A percentile compares a stretch with the other conserved stretches of the same genome.
Conservation (phyloP, 53 echinoderm and acorn worm genomes). For the Luidia sarsii region DNA sequence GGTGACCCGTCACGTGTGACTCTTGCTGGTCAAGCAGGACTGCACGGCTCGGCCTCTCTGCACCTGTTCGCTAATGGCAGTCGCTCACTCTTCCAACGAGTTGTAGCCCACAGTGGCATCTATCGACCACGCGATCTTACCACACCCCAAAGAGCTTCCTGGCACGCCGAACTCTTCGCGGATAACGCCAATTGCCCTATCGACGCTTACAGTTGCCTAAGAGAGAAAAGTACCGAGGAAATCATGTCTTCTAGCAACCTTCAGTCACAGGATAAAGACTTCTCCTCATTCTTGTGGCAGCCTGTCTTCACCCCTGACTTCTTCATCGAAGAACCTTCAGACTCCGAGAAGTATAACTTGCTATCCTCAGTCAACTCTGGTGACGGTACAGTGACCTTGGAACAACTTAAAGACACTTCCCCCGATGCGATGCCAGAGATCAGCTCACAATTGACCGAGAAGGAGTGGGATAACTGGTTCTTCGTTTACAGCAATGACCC, state of each 20-base stretch:
- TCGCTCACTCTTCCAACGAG: conserved; percentile 67
- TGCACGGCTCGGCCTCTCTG: conserved; percentile 56
- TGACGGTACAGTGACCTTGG: conserved; percentile 5
- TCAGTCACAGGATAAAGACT: background rate
- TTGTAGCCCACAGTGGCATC: conserved; percentile 48
- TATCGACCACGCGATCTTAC: background rate
- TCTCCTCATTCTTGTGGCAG: background rate
- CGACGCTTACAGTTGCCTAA: background rate
- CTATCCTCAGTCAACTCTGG: background rate
- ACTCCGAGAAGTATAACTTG: background rate
- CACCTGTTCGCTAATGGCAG: conserved; percentile 55
- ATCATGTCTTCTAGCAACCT: background rate
- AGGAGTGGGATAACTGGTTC: background rate
- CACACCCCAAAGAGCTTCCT: background rate
- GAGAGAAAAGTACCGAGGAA: background rate
- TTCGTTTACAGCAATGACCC: background rate
- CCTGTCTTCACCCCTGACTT: conserved; percentile 1
- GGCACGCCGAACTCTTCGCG: background rate
- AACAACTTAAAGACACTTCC: background rate
- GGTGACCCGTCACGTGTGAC: conserved; percentile 75
- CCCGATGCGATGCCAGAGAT: background rate
- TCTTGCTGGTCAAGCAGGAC: conserved; percentile 74
- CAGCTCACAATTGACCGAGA: background rate
- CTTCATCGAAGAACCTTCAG: background rate
- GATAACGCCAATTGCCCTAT: background rate